Base-by-base conservation (phyloP, 2,113 vertebrate genomes). In the Dromiciops gliroides region DNA sequence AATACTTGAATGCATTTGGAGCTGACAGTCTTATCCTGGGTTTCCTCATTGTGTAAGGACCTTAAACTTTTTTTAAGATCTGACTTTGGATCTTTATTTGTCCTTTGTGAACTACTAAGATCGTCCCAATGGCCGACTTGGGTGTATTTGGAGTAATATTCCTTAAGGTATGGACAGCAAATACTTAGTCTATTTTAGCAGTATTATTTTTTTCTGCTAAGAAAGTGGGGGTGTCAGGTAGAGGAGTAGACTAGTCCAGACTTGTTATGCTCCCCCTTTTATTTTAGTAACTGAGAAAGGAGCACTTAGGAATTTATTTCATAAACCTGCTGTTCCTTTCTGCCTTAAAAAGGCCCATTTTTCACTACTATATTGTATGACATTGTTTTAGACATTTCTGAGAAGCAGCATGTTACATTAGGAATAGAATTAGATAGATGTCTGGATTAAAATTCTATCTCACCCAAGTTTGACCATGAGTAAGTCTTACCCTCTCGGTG, bases 141-240 rank as follows among this genome's bases (percentile, higher is more conserved):
- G 94, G 91, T 97, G 94, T 5, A 88, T 37, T 0, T 1, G 51
- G 96, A 25, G 0, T 1, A 14, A 31, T 92, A 28, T 94, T 97
- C 95, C 91, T 3, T 56, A 16, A 3, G 90, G 12, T 95, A 95
- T 91, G 90, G 94, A 51, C 52, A 92, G n/a, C 92, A 75, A 75
- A 91, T 0, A 0, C 67, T 26, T 92, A 51, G 19, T 56, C 22
- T 92, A 12, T 95, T 94, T 91, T 88, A 91, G 47, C 23, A 92
- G 48, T 6, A 26, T 95, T 92, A 89, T 92, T 95, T n/a, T 53
- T 95, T 37, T 14, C 94, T 96, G 96, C 51, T 95, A 14, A 89
- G 90, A 90, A 91, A 95, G 92, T 67, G 51, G 95, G 60, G 10
- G 1, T 75, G n/a, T 53, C 49, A 26, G 89, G 14, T 83, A 56